phyloP scores from a whole-genome alignment of 2,797 vertebrate species.

The Myripristis murdjan region DNA sequence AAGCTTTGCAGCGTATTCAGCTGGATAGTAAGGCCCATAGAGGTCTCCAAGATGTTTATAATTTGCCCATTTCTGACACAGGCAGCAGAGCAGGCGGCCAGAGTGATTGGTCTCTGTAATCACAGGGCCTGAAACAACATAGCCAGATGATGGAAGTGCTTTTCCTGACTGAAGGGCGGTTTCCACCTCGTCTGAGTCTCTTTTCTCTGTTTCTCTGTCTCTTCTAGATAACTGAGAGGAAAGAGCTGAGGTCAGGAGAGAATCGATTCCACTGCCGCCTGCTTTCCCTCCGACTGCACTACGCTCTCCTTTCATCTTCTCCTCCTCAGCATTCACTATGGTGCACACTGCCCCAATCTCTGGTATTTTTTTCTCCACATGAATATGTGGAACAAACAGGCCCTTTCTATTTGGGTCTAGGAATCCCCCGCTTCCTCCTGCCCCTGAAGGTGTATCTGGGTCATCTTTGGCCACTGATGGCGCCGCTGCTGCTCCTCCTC shows the following conservation, averaged over 20 bases:
- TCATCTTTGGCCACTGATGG: slow-evolving; percentile 82
- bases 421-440: slow-evolving; percentile 79
- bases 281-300: slow-evolving; percentile 81
- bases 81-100: slow-evolving; percentile 95
- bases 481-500: slow-evolving; percentile 74
- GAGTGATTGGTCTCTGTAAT: slow-evolving; percentile 93
- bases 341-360: slow-evolving; percentile 96
- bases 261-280: slow-evolving; percentile 72
- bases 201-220: slow-evolving; percentile 85
- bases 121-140: slow-evolving; percentile 94
- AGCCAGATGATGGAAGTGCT: slow-evolving; percentile 92
- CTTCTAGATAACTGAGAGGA: slow-evolving; percentile 80
- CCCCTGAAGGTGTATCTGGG: slow-evolving; percentile 75
- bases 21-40: slow-evolving; percentile 97
- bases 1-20: slow-evolving; percentile 95
- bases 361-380: slow-evolving; percentile 94
- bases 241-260: slow-evolving; percentile 72
- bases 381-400: slow-evolving; percentile 95
- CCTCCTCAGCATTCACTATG: slow-evolving; percentile 97
- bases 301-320: slow-evolving; percentile 92
- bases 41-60: slow-evolving; percentile 98
- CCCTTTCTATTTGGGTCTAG: slow-evolving; percentile 90
- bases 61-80: slow-evolving; percentile 99
- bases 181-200: slow-evolving; percentile 79
- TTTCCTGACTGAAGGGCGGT: slow-evolving; percentile 91